Conservation (phyloP, 2,888 invertebrate genomes). For the Keiferia lycopersicella region DNA sequence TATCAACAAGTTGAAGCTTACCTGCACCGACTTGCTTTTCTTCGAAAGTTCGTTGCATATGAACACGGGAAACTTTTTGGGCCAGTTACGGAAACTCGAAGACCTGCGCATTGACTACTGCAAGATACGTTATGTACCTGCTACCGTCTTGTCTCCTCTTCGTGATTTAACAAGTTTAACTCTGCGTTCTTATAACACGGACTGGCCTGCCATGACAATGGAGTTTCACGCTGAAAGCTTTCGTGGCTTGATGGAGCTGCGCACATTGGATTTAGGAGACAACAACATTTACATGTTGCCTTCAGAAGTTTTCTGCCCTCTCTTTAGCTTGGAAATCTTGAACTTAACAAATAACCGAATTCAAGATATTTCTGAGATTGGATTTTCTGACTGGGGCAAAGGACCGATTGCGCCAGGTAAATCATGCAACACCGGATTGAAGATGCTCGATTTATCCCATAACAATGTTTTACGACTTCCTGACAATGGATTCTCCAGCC, state of each 20-base stretch:
- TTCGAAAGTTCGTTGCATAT: constrained; percentile 87
- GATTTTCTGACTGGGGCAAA: constrained; percentile 88
- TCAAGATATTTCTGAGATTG: constrained; percentile 88
- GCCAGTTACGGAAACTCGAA: constrained; percentile 86
- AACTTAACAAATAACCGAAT: constrained; percentile 90
- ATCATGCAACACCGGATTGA: constrained; percentile 86
- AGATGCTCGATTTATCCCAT: constrained; percentile 86
- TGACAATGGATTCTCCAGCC: constrained; percentile 85
- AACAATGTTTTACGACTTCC: constrained; percentile 87
- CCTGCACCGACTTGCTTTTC: constrained; percentile 87
- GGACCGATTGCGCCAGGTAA: constrained; percentile 85
- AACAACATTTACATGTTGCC: constrained; percentile 90
- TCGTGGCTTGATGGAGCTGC: constrained; percentile 84
- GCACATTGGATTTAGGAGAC: constrained; percentile 85
- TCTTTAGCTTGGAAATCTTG: constrained; percentile 84
- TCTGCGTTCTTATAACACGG: constrained; percentile 87
- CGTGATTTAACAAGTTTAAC: constrained; percentile 85
- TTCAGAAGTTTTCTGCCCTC: constrained; percentile 86
- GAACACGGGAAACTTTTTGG: constrained; percentile 82
- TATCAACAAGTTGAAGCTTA: constrained; percentile 85
- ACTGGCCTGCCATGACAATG: constrained; percentile 90
- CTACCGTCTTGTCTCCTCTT: constrained; percentile 85
- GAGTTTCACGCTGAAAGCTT: constrained; percentile 88
- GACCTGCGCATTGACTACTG: constrained; percentile 88
- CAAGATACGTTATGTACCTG: constrained; percentile 88